Conservation (phyloP, 1,140 invertebrate genomes). For the Brachionus rotundiformis region DNA sequence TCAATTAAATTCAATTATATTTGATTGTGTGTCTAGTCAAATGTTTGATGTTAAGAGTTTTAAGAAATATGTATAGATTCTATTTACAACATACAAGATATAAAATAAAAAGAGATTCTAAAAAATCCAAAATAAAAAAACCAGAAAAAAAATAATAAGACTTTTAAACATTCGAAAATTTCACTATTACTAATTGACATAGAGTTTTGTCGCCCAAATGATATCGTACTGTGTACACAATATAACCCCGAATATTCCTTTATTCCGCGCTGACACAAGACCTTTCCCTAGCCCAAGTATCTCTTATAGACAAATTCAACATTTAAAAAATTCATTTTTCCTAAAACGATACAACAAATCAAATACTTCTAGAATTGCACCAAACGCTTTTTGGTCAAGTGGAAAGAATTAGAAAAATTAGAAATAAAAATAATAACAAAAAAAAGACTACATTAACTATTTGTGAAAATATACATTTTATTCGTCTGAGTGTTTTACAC, state of each 20-base stretch:
- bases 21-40: not conserved
- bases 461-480: not conserved
- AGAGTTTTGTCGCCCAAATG: not conserved
- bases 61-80: conserved; percentile 26
- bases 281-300: not conserved
- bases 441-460: not conserved
- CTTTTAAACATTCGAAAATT: not conserved
- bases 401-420: not conserved
- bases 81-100: conserved; percentile 30
- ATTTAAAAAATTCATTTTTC: not conserved
- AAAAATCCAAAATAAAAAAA: conserved; percentile 21
- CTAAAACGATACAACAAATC: conserved; percentile 15
- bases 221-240: not conserved
- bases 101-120: conserved; percentile 41
- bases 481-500: conserved; percentile 10
- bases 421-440: not conserved
- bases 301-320: not conserved
- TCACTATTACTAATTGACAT: conserved; percentile 29
- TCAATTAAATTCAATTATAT: conserved; percentile 10
- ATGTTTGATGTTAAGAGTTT: not conserved
- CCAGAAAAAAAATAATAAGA: not conserved
- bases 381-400: conserved; percentile 13
- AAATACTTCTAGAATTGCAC: not conserved
- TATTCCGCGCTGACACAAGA: not conserved
- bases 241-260: not conserved